Base-by-base conservation (phyloP, 2,797 vertebrate species). In the Pipistrellus kuhlii region DNA sequence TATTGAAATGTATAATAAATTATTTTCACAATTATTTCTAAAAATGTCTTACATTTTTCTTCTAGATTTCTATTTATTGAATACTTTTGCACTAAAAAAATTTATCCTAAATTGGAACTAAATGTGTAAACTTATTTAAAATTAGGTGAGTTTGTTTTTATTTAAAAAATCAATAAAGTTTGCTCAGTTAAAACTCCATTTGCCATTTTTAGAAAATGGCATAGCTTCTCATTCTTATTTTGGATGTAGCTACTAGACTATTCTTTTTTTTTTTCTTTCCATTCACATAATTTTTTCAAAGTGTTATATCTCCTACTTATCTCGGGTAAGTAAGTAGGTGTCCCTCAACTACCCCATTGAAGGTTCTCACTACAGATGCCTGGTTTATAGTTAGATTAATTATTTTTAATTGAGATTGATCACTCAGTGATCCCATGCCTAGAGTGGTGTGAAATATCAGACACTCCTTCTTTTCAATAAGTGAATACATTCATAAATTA, bases 341-440 rank as follows among this genome's bases (percentile, higher is more conserved):
- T 2, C 64, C 27, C 18, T 32, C 17, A 4, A 44, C 38, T 25
- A 64, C 44, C 27, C n/a, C 27, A 21, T 5, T 51, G 59, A 75
- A 82, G 9, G 0, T 57, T 80, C 18, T 91, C 21, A 38, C 44
- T 48, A 38, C 69, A 51, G 10, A 8, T 73, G 30, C 13, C 23
- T 71, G 38, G 1, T 81, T 90, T 88, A 53, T 77, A 71, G 84
- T 84, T 85, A 64, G 83, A 44, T 57, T 86, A 85, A 51, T 92
- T 92, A 51, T 66, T 73, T 85, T 57, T 66, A 77, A 46, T 83
- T 83, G 57, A 86, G 35, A 9, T 62, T 81, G 41, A 73, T 93
- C 4, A 25, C 53, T 89, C 17, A 38, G 46, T 85, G 23, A 57
- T 35, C 30, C 44, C 23, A 48, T 69, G 66, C 44, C 14, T 85